phyloP scores from a whole-genome alignment of 2,888 invertebrate genomes.

The Falcaria lacertinaria region DNA sequence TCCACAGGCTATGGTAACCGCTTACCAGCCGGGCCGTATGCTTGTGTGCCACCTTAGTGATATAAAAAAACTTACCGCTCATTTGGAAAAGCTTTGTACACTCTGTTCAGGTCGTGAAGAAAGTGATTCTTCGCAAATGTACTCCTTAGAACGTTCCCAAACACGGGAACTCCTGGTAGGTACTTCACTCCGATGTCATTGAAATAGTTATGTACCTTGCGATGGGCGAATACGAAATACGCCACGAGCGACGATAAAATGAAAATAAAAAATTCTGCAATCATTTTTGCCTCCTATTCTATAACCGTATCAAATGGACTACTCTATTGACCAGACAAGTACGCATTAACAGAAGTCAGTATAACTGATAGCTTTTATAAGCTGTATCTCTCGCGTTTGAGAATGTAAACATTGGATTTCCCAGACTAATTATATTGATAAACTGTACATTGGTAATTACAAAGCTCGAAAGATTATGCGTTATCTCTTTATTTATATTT shows the following conservation, averaged over 20 bases:
- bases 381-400: too few relatives aligned
- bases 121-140: conserved; percentile 14
- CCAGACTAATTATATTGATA: too few relatives aligned
- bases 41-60: too few relatives aligned
- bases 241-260: conserved; percentile 3
- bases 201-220: conserved; percentile 11
- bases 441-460: too few relatives aligned
- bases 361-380: too few relatives aligned
- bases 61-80: conserved; percentile 25
- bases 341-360: too few relatives aligned
- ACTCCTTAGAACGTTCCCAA: conserved; percentile 18
- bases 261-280: conserved; percentile 5
- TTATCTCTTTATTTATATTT: too few relatives aligned
- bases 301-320: too few relatives aligned
- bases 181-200: conserved; percentile 14
- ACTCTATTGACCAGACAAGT: background rate
- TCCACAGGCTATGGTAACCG: too few relatives aligned
- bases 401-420: too few relatives aligned
- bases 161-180: conserved; percentile 22
- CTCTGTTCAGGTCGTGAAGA: conserved; percentile 15
- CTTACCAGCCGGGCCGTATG: too few relatives aligned
- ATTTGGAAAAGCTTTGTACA: conserved; percentile 24
- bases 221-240: conserved; percentile 10
- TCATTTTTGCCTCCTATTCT: background rate
- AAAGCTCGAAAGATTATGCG: too few relatives aligned